Conservation (phyloP, 2,113 vertebrate genomes). For the Columba janthina region DNA sequence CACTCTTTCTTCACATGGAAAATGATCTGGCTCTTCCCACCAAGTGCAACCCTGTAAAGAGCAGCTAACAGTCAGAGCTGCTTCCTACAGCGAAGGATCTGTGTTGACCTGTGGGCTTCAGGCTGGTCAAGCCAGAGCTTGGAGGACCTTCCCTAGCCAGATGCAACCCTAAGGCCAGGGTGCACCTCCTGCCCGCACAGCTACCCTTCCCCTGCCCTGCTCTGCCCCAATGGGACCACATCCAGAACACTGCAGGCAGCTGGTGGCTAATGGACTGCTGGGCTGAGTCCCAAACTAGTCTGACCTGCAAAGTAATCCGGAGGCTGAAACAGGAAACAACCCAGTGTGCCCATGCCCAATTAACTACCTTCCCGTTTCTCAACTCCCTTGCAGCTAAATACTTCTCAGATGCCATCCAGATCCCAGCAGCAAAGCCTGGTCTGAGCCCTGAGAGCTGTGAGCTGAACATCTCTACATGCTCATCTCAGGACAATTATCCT, state of each 20-base stretch:
- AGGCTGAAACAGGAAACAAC: not conserved
- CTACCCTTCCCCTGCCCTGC: not conserved
- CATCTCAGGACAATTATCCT: not conserved
- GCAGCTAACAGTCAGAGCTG: not conserved
- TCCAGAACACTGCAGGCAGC: not conserved
- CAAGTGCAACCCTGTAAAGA: not conserved
- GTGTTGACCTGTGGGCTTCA: not conserved
- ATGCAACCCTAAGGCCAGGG: not conserved
- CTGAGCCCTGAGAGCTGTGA: not conserved
- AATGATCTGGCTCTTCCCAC: not conserved
- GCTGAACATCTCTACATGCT: not conserved
- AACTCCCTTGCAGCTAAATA: not conserved
- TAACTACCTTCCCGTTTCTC: not conserved
- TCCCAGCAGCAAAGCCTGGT: not conserved
- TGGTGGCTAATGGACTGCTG: not conserved
- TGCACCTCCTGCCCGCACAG: too few relatives aligned
- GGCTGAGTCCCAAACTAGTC: not conserved
- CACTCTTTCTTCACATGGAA: not conserved
- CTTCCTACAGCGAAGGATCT: not conserved
- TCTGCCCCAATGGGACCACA: not conserved
- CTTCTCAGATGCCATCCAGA: not conserved
- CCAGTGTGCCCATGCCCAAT: not conserved
- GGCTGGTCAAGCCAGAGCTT: not conserved
- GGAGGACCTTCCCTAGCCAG: not conserved
- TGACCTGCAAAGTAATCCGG: not conserved